Evolutionary conservation across 1,140 invertebrate species (phyloP), one percentile per base, ranked within the genome.

Genomic region (Reticulitermes speratus): DNA sequence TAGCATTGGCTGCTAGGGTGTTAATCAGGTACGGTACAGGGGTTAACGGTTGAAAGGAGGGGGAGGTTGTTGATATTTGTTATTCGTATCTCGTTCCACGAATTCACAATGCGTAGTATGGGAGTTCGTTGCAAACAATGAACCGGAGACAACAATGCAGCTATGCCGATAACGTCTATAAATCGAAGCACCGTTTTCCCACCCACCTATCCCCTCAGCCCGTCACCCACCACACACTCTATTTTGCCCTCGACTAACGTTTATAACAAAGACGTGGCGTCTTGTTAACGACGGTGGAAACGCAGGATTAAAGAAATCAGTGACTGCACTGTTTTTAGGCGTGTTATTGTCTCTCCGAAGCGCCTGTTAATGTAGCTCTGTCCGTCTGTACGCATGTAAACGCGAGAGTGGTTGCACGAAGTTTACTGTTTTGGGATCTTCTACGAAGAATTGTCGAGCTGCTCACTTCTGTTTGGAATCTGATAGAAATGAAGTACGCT

Each of bases 71-170:
- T 75, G 25, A 30, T 75, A 30, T 75, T 30, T 75, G 65, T 75
- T 75, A 75, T 75, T 75, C 65, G 65, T 75, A 75, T 75, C 65
- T 75, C 65, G 65, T 75, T 65, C 59, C 16, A 23, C 25, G 65
- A 30, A 30, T 30, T n/a, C n/a, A 75, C 65, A 75, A 75, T 75
- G 65, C 65, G n/a, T 30, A 75, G 65, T 30, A 25, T 11, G 65
- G 65, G 25, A 75, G 65, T 30, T 65, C 12, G 25, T n/a, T 25
- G 14, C 25, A 2, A 75, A 75, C n/a, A 75, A n/a, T 75, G 65
- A 14, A 7, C 25, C 25, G n/a, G 65, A 30, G 25, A 14, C 65
- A 30, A 30, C 16, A 65, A 65, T 23, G 65, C n/a, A 3, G 7
- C 65, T 30, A 30, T 30, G 14, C n/a, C 8, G 65, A 30, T 75